phyloP scores from a whole-genome alignment of 2,797 vertebrate species.

The Pseudotriccus pelzelni region DNA sequence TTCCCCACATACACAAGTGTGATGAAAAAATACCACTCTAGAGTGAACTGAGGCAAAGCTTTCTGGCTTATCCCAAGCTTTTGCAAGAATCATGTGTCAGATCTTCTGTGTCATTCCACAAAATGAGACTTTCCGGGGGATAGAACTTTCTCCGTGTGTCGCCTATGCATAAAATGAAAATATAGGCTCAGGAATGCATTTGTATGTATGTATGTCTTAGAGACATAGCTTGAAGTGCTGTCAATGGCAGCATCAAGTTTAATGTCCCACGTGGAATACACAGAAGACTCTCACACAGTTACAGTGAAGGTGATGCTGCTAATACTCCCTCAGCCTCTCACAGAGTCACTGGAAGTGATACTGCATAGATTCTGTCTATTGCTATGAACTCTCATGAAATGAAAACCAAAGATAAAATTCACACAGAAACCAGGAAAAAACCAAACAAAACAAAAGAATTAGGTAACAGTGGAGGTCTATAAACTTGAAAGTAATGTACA shows the following conservation, averaged over 20 bases:
- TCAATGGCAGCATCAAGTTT: background rate
- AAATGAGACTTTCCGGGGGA: background rate
- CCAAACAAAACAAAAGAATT: background rate
- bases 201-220: background rate
- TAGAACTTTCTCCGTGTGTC: background rate
- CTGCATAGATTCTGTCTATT: background rate
- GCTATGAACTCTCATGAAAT: background rate
- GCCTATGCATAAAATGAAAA: background rate
- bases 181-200: background rate
- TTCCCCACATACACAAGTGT: rapidly evolving
- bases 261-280: background rate
- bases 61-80: background rate
- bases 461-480: background rate
- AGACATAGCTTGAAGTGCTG: background rate
- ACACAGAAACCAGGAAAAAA: background rate
- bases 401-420: background rate
- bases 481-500: background rate
- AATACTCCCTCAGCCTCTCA: background rate
- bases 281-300: background rate
- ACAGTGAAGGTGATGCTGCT: background rate
- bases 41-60: background rate
- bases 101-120: background rate
- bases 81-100: background rate
- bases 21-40: background rate
- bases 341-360: background rate